Base-by-base conservation (phyloP, 1,140 invertebrate genomes). In the Sycophaga agraensis region DNA sequence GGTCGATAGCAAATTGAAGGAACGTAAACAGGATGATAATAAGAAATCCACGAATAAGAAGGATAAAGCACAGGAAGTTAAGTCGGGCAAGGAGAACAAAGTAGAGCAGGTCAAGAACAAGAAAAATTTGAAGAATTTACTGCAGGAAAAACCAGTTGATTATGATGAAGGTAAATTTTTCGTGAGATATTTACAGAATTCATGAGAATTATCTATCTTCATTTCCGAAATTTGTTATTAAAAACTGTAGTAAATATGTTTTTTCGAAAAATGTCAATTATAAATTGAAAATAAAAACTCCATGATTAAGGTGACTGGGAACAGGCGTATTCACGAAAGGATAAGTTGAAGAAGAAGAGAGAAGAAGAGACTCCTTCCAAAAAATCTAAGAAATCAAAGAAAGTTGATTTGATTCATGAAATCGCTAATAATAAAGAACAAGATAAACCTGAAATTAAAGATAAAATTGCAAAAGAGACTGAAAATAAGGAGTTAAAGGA, bases 141-240 rank as follows among this genome's bases (percentile, higher is more conserved):
- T 81, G 37, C 76, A 81, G 65, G 86, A 88, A 66, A 90, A 89
- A 71, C 87, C 88, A 9, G 82, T 85, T 39, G 88, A 90, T 68
- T 89, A 84, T 78, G 88, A 90, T 75, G 88, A 89, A 64, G 88
- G 87, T 75, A 73, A n/a, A 24, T 46, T 16, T 34, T 31, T 31
- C 28, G 11, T 31, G 11, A 31, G 11, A 6, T 31, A 31, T 31
- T 31, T 6, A 6, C 28, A 31, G 28, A 31, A 31, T 11, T 31
- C 28, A 6, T 31, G 11, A 6, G 11, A 31, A 31, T 31, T 31
- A 6, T 31, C 11, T 31, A 6, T 31, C 11, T 31, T 31, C 11
- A 31, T 31, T 31, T 31, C n/a, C n/a, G 28, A 6, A 31, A 31
- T 31, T 31, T 6, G 4, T 11, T 31, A 31, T 31, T 31, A 31